Percentiles rank a stretch among this genome's conserved stretches.
These are phyloP conservation scores for Campoletis raptor DNA, from an alignment of 2,888 invertebrate species.

Conservation along the genomic window DNA sequence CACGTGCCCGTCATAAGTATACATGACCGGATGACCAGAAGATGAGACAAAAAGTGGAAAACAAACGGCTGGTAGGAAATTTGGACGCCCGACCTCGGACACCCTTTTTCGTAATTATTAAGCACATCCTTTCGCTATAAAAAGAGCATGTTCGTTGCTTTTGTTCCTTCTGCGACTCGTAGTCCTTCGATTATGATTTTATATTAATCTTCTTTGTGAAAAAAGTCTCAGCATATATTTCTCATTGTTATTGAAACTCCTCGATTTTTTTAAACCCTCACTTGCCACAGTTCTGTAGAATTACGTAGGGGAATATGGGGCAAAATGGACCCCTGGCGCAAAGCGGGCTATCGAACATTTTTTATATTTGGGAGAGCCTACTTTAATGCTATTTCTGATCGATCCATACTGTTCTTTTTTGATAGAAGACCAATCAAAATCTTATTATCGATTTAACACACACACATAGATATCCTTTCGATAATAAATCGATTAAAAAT, in stretches of 20 bases:
- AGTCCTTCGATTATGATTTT: constrained; percentile 10
- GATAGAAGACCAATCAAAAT: not conserved
- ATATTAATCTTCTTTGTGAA: not conserved
- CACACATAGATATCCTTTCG: not conserved
- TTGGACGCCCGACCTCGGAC: constrained; percentile 25
- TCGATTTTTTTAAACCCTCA: no score
- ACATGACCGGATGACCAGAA: constrained; percentile 46
- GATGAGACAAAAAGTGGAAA: constrained; percentile 16
- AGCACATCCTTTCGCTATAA: constrained; percentile 43
- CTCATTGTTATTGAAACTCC: not conserved
- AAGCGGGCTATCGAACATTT: no score
- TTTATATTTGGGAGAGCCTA: no score
- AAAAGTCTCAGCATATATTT: not conserved
- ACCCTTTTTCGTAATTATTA: constrained; percentile 46
- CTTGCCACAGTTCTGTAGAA: no score
- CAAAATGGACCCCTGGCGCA: no score
- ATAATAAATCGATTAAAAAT: constrained; percentile 14
- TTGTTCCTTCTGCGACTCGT: not conserved
- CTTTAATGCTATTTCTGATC: not conserved
- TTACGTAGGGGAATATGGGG: no score
- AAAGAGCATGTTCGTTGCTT: not conserved
- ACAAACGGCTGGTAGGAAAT: constrained; percentile 53
- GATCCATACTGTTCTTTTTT: not conserved
- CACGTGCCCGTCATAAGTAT: not conserved
- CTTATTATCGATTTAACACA: constrained; percentile 11